Evolutionary conservation across 2,113 vertebrate genomes (phyloP), one percentile per base, ranked within the genome.

Genomic region (Narcine bancroftii): DNA sequence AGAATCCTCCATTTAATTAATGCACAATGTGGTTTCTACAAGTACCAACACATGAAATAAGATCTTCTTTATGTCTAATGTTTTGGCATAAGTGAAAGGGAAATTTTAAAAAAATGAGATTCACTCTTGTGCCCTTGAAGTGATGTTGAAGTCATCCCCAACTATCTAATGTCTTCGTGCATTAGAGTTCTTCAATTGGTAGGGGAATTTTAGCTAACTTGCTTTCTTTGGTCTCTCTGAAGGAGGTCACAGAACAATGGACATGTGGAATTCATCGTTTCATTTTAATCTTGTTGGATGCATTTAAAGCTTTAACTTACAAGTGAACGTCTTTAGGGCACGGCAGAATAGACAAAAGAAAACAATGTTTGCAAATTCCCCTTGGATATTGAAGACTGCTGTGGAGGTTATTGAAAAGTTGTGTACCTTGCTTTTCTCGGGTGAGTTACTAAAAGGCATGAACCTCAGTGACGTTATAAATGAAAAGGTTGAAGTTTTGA

Each of bases 381-480:
- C 93, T 94, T 94, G 94, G 94, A 94, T 93, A 94, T 93, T 93
- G 93, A 92, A 94, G 95, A 95, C 94, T 94, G 92, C 93, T 94
- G 94, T 94, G 95, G 93, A 93, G 94, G 93, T 96, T 95, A 96
- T 95, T 96, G 95, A 95, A 97, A 96, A 95, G 95, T 94, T 95
- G 94, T 96, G 94, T 95, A 95, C 94, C 94, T 95, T 93, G 94
- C 95, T 95, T 95, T 56, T 94, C 94, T 95, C 95, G 95, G 96
- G 96, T 96, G 96, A 97, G 95, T 96, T 96, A 96, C 95, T 96
- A 97, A 96, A 96, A 96, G 96, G 95, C 94, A 96, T 95, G 94
- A 94, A 96, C 94, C 94, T 94, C 95, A 94, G 94, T 94, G 94
- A 93, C 95, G 95, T 94, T 94, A 94, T 95, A 96, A 96, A 95